Evolutionary conservation across 2,797 vertebrate species (phyloP).

Genomic region (Myripristis murdjan): DNA sequence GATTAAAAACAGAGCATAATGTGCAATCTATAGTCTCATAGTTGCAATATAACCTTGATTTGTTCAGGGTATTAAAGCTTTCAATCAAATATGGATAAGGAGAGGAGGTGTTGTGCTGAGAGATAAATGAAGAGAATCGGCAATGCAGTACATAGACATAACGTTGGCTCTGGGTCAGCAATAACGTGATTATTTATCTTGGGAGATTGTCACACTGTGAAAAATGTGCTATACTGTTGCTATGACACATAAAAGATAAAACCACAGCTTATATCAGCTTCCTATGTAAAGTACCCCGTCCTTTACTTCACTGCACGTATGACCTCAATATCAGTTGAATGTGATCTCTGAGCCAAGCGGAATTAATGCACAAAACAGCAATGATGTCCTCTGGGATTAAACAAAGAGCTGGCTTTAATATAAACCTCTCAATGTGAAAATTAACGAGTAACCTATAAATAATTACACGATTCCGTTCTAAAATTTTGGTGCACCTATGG

Average conservation of each 20-base stretch:
- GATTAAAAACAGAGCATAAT: conserved; percentile 62
- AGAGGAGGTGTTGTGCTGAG: conserved; percentile 24
- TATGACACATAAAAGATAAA: conserved; percentile 39
- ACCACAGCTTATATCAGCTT: conserved; percentile 24
- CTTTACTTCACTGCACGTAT: conserved; percentile 30
- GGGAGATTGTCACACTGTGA: conserved; percentile 28
- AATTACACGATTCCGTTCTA: conserved; percentile 27
- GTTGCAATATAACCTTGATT: conserved; percentile 57
- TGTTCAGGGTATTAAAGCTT: conserved; percentile 62
- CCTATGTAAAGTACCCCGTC: conserved; percentile 10
- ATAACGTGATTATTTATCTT: conserved; percentile 26
- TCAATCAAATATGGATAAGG: conserved; percentile 49
- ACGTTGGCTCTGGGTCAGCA: conserved; percentile 51
- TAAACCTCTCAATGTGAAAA: conserved; percentile 23
- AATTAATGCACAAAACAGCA: conserved; percentile 18
- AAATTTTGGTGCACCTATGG: not conserved
- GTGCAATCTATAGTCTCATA: conserved; percentile 38
- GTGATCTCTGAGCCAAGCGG: conserved; percentile 46
- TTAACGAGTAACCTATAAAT: conserved; percentile 1
- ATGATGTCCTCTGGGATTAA: conserved; percentile 17
- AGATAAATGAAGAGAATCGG: conserved; percentile 35
- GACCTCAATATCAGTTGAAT: conserved; percentile 58
- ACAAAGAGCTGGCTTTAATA: conserved; percentile 12
- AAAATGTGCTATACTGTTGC: conserved; percentile 15
- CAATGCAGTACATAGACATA: conserved; percentile 60